phyloP scores from a whole-genome alignment of 2,113 vertebrate genomes.

The Porphyrio hochstetteri region DNA sequence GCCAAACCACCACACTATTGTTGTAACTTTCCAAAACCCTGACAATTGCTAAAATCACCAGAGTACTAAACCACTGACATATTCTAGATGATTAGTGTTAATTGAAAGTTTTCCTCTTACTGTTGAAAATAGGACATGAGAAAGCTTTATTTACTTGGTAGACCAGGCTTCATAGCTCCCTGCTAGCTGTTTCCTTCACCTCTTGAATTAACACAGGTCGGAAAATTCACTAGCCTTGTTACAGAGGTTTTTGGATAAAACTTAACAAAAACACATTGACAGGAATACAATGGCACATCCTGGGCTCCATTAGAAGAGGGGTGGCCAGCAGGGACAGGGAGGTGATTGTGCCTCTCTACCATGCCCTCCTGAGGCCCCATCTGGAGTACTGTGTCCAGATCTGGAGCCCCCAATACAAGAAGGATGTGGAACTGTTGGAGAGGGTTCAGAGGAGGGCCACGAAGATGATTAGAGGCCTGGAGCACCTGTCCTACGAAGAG shows the following conservation, averaged over 20 bases:
- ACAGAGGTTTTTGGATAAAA: neutral
- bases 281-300: neutral
- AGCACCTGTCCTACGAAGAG: too few species aligned
- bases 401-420: too few species aligned
- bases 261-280: neutral
- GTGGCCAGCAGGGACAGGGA: too few species aligned
- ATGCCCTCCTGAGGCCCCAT: too few species aligned
- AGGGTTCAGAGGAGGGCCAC: too few species aligned
- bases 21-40: neutral
- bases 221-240: neutral
- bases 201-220: neutral
- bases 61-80: neutral
- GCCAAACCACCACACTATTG: neutral
- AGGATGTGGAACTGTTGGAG: too few species aligned
- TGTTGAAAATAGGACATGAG: neutral
- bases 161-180: neutral
- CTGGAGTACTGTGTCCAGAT: too few species aligned
- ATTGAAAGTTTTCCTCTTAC: neutral
- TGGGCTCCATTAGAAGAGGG: too few species aligned
- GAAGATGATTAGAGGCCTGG: too few species aligned
- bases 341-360: too few species aligned
- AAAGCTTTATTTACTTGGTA: neutral
- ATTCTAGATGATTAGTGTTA: neutral
- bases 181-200: neutral
- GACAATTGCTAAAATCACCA: neutral